Evolutionary conservation across 1,140 invertebrate species (phyloP).

Genomic region (Pseudomyrmex sp.): DNA sequence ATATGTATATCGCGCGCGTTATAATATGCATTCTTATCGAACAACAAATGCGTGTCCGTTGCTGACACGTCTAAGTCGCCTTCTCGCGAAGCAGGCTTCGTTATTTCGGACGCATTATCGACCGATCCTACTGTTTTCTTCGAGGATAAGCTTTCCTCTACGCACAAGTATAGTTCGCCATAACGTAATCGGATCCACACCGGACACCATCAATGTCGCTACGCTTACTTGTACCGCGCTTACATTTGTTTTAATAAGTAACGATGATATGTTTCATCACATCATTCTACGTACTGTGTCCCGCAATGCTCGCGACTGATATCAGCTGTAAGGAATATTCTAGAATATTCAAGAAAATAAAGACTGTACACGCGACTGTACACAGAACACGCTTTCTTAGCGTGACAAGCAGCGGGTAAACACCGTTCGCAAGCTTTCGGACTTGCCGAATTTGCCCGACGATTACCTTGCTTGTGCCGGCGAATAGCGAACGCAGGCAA

Average conservation of each 20-base stretch:
- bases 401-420: too few species aligned
- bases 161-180: constrained; percentile 26
- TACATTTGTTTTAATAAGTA: constrained; percentile 55
- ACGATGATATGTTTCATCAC: constrained; percentile 30
- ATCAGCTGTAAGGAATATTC: background rate
- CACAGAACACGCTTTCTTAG: too few species aligned
- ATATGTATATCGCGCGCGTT: constrained; percentile 32
- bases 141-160: constrained; percentile 8
- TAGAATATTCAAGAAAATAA: too few species aligned
- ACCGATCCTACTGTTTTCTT: constrained; percentile 5
- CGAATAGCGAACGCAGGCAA: too few species aligned
- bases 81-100: constrained; percentile 38
- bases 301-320: background rate
- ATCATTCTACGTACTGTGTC: constrained; percentile 26
- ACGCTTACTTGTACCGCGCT: constrained; percentile 25
- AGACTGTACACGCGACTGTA: too few species aligned
- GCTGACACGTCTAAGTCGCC: constrained; percentile 37
- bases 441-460: too few species aligned
- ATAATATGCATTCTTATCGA: constrained; percentile 54
- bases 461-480: too few species aligned
- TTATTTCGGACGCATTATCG: constrained; percentile 43
- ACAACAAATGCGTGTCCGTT: constrained; percentile 19
- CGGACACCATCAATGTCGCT: constrained; percentile 31
- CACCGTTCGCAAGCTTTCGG: too few species aligned
- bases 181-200: constrained; percentile 47